A percentile compares a stretch with the other conserved stretches of the same genome.
phyloP scores from a whole-genome alignment of 2,888 invertebrate genomes.

The Volucella inanis region DNA sequence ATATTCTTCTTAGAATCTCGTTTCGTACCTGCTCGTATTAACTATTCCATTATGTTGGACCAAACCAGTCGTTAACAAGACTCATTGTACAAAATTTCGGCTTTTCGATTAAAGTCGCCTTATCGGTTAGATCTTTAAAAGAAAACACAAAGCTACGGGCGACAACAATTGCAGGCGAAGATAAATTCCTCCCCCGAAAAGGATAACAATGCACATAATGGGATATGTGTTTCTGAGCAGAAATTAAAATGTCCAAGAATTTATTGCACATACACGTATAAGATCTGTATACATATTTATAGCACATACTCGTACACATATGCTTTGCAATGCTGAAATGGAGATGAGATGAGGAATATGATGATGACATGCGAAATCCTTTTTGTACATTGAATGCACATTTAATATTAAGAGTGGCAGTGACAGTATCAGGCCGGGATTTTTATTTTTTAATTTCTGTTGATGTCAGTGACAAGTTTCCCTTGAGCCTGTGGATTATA shows the following conservation, averaged over 20 bases:
- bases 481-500: constrained; percentile 45
- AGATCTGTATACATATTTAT: too few species aligned
- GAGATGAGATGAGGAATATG: constrained; percentile 11
- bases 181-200: constrained; percentile 5
- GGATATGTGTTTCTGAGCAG: constrained; percentile 23
- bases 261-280: constrained; percentile 33
- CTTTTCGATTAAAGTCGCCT: constrained; percentile 14
- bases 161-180: neutral
- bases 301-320: neutral
- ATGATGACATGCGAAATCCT: constrained; percentile 57
- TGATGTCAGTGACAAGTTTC: constrained; percentile 46
- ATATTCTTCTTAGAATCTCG: too few species aligned
- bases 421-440: constrained; percentile 62
- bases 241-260: constrained; percentile 45
- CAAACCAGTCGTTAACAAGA: constrained; percentile 8
- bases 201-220: neutral
- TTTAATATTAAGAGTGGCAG: constrained; percentile 47
- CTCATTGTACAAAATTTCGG: neutral
- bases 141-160: neutral
- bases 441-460: constrained; percentile 23
- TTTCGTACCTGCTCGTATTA: neutral
- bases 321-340: constrained; percentile 32
- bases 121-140: neutral
- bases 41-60: neutral
- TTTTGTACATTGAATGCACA: constrained; percentile 37